Percentiles rank a stretch among this genome's conserved stretches.
Evolutionary conservation across 2,797 vertebrate genomes (phyloP).

Genomic region (Channa striata): DNA sequence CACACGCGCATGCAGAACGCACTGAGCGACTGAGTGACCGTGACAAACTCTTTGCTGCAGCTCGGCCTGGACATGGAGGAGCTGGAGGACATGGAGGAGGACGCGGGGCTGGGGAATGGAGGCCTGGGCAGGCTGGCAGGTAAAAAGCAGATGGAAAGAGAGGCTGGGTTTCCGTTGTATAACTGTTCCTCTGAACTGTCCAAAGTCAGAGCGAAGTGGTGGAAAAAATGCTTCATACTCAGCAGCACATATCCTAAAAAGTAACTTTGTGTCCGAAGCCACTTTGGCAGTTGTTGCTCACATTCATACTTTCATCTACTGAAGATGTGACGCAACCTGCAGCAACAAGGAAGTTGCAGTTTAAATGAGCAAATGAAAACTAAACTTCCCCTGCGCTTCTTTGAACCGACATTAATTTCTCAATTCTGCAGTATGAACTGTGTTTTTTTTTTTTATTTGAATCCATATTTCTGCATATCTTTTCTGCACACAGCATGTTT

Average conservation of each 20-base stretch:
- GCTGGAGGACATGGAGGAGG: conserved; percentile 97
- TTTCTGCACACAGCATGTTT: conserved; percentile 80
- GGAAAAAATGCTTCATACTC: no score
- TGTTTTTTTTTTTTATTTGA: conserved; percentile 1
- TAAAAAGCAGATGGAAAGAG: conserved; percentile 62
- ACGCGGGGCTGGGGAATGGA: conserved; percentile 96
- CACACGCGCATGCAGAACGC: not conserved
- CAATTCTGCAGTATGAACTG: not conserved
- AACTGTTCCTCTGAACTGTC: not conserved
- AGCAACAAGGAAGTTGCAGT: conserved; percentile 25
- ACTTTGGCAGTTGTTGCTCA: no score
- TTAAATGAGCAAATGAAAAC: conserved; percentile 2
- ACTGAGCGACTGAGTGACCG: not conserved
- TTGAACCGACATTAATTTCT: not conserved
- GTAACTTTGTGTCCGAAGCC: no score
- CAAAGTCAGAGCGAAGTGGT: not conserved
- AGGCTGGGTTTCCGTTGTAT: not conserved
- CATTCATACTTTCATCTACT: no score
- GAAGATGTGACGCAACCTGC: no score
- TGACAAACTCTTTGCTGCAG: conserved; percentile 68
- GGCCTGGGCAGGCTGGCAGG: conserved; percentile 96
- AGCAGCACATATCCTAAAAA: no score
- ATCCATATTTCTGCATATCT: not conserved
- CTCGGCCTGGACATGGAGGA: conserved; percentile 98
- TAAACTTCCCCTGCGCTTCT: not conserved